Conservation (phyloP, 2,888 invertebrate genomes). For the Drosophila suboccidentalis region DNA sequence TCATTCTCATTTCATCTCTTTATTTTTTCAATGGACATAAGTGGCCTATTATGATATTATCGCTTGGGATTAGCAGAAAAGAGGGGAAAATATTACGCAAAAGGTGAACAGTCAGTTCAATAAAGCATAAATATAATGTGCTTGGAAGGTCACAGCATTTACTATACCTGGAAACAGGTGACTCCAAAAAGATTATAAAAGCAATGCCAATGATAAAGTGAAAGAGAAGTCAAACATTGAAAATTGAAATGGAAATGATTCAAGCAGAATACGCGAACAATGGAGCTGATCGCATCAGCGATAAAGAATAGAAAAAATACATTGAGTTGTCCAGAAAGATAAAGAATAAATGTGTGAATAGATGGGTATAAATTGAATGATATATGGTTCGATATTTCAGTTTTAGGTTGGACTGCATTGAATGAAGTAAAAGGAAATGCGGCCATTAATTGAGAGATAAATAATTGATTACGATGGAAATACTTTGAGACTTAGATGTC, state of each 20-base stretch:
- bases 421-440: neutral
- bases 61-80: constrained; percentile 55
- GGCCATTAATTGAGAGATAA: constrained; percentile 9
- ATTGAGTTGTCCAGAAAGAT: constrained; percentile 29
- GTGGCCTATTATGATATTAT: constrained; percentile 68
- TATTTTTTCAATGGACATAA: constrained; percentile 50
- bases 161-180: constrained; percentile 54
- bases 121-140: constrained; percentile 44
- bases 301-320: constrained; percentile 32
- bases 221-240: constrained; percentile 30
- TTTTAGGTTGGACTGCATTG: neutral
- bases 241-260: constrained; percentile 45
- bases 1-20: constrained; percentile 13
- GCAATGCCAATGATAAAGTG: constrained; percentile 26
- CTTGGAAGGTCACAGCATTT: constrained; percentile 43
- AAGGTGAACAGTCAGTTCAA: constrained; percentile 51
- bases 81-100: constrained; percentile 40
- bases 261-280: constrained; percentile 43
- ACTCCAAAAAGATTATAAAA: constrained; percentile 30
- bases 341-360: constrained; percentile 24
- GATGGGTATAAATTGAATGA: constrained; percentile 33
- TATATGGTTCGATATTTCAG: constrained; percentile 31
- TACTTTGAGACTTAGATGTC: neutral
- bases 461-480: constrained; percentile 4
- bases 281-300: constrained; percentile 26